phyloP scores from a whole-genome alignment of 2,888 invertebrate species.

The Rhyacophila evoluta region DNA sequence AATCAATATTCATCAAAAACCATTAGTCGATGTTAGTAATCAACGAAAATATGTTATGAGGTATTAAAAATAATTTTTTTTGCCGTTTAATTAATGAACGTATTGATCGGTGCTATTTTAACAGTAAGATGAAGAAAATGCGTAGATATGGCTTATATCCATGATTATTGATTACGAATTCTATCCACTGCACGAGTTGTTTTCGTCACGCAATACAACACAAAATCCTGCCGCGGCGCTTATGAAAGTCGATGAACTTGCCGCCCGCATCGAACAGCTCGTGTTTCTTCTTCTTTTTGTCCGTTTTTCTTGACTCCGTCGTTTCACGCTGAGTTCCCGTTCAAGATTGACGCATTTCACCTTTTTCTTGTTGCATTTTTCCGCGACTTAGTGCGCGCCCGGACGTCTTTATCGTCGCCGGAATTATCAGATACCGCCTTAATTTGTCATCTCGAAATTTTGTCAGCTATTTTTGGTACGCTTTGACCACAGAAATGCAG shows the following conservation, averaged over 20 bases:
- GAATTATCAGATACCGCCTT: neutral
- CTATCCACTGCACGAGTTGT: neutral
- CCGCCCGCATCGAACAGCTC: constrained; percentile 20
- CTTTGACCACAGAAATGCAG: neutral
- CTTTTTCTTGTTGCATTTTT: constrained; percentile 4
- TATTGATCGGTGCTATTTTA: too few species aligned
- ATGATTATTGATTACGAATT: too few species aligned
- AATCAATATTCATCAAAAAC: too few species aligned
- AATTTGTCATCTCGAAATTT: neutral
- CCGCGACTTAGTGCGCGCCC: neutral
- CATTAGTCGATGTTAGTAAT: too few species aligned
- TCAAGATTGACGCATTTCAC: neutral
- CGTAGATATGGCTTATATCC: too few species aligned
- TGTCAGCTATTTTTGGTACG: neutral
- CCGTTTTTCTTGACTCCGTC: neutral
- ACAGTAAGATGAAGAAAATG: too few species aligned
- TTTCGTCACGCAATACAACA: neutral
- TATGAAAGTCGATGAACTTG: constrained; percentile 10
- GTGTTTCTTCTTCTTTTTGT: neutral
- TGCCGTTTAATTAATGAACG: too few species aligned
- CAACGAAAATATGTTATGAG: too few species aligned
- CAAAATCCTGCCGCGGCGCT: neutral
- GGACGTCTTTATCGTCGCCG: neutral
- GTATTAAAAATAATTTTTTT: too few species aligned
- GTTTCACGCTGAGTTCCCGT: neutral